Evolutionary conservation across 2,888 invertebrate genomes (phyloP).

Genomic region (Dryomyza anilis): DNA sequence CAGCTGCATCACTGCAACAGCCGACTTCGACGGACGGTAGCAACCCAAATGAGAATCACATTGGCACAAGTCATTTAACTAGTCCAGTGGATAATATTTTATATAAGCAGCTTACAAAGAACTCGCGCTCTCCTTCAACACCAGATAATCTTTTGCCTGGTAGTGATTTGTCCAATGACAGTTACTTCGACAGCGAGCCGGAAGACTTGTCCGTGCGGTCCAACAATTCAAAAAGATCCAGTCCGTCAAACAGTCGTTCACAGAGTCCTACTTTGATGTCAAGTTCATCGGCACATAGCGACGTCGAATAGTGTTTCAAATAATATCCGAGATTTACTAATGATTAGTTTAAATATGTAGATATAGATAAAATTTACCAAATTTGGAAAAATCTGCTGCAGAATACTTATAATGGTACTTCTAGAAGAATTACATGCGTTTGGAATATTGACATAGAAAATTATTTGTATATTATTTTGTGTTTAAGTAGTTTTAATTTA

Average conservation of each 20-base stretch:
- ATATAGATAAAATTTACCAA: neutral
- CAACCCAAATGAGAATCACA: conserved; percentile 25
- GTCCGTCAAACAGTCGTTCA: conserved; percentile 44
- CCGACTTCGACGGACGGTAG: conserved; percentile 19
- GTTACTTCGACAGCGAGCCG: conserved; percentile 55
- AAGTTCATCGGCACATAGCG: conserved; percentile 39
- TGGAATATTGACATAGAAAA: neutral
- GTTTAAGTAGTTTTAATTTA: conserved; percentile 22
- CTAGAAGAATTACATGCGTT: neutral
- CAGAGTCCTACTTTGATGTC: conserved; percentile 44
- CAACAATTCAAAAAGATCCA: conserved; percentile 44
- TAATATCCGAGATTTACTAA: neutral
- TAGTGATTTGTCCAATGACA: conserved; percentile 50
- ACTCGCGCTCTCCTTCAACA: conserved; percentile 46
- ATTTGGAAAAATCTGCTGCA: neutral
- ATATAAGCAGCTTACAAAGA: conserved; percentile 69
- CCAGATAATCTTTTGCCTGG: conserved; percentile 43
- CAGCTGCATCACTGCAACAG: conserved; percentile 48
- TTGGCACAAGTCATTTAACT: conserved; percentile 37
- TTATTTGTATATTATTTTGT: conserved; percentile 6
- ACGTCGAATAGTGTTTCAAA: conserved; percentile 44
- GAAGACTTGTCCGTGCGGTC: conserved; percentile 57
- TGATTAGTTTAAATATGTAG: conserved; percentile 32
- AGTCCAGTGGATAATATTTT: conserved; percentile 66
- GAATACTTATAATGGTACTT: conserved; percentile 3